Evolutionary conservation across 2,888 invertebrate genomes (phyloP).

Genomic region (Plusia festucae): DNA sequence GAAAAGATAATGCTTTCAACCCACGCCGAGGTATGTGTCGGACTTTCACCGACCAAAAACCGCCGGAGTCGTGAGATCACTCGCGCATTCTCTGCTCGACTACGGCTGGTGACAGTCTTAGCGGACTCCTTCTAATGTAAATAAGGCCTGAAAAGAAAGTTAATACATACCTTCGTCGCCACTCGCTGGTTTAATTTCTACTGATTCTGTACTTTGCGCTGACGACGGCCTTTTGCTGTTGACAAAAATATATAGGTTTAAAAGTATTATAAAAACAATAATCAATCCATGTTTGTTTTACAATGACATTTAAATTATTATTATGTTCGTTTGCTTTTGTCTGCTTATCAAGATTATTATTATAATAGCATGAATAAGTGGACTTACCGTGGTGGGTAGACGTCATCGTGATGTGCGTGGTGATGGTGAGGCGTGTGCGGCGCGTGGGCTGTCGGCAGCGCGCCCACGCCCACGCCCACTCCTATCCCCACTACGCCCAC

Average conservation of each 20-base stretch:
- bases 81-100: too few species aligned
- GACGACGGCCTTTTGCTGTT: conserved; percentile 90
- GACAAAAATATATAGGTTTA: conserved; percentile 34
- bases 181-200: conserved; percentile 91
- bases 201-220: conserved; percentile 90
- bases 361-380: background rate
- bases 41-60: too few species aligned
- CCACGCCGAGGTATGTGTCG: too few species aligned
- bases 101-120: too few species aligned
- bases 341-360: too few species aligned
- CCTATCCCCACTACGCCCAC: conserved; percentile 89
- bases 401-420: conserved; percentile 91
- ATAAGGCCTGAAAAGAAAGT: too few species aligned
- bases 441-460: conserved; percentile 88
- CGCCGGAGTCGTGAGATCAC: too few species aligned
- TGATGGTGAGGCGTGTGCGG: conserved; percentile 66
- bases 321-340: too few species aligned
- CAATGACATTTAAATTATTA: too few species aligned
- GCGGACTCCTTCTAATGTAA: too few species aligned
- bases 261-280: background rate
- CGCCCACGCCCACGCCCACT: conserved; percentile 49
- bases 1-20: too few species aligned
- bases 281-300: background rate
- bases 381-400: conserved; percentile 92
- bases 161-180: conserved; percentile 89